phyloP scores from a whole-genome alignment of 2,888 invertebrate genomes.

The Machimus atricapillus region DNA sequence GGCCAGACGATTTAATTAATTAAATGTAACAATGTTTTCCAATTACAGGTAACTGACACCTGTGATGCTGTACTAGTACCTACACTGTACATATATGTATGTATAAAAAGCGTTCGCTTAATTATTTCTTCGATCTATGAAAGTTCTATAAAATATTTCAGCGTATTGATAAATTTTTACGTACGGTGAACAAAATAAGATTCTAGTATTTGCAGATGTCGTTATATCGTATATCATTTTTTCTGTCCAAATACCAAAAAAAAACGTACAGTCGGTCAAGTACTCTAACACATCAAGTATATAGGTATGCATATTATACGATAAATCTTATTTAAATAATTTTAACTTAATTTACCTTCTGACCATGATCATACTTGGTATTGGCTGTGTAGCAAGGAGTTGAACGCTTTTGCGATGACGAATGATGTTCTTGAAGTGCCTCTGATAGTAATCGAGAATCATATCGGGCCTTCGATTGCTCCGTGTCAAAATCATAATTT shows the following conservation, averaged over 20 bases:
- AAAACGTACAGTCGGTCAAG: too few relatives aligned
- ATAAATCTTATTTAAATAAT: not conserved
- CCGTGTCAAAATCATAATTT: constrained; percentile 61
- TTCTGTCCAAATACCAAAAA: too few relatives aligned
- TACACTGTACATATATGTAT: too few relatives aligned
- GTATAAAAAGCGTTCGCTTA: too few relatives aligned
- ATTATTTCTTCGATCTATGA: too few relatives aligned
- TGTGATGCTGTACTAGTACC: not conserved
- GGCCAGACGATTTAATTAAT: not conserved
- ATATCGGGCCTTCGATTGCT: constrained; percentile 61
- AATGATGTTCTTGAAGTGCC: constrained; percentile 42
- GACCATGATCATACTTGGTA: constrained; percentile 60
- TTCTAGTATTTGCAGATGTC: too few relatives aligned
- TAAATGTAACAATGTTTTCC: not conserved
- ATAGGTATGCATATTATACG: not conserved
- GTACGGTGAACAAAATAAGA: too few relatives aligned
- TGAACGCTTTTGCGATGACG: constrained; percentile 54
- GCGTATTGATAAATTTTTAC: too few relatives aligned
- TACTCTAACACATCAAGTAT: too few relatives aligned
- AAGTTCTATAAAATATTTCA: too few relatives aligned
- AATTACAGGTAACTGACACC: not conserved
- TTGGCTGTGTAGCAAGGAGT: constrained; percentile 57
- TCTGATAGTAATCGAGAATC: constrained; percentile 59
- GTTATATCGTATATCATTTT: too few relatives aligned
- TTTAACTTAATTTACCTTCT: constrained; percentile 57